Evolutionary conservation across 92 coral and sea anemone genomes (phyloP), one percentile per base, ranked within the genome.

Genomic region (Porites lobata): DNA sequence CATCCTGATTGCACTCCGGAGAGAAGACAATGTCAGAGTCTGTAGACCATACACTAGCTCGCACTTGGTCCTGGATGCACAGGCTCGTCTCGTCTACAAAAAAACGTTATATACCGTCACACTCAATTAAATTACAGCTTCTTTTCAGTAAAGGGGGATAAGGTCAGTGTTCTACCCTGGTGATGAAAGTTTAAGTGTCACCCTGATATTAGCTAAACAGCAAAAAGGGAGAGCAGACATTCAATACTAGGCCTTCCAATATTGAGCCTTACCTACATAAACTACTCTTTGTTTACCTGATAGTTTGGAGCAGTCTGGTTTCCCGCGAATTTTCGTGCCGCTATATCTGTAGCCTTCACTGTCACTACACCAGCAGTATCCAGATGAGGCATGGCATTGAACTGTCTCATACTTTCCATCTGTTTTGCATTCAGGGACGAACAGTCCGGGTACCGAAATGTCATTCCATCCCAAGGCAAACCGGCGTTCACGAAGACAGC

Each of bases 391-490:
- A 73, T 93, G 91, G 53, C 98, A 95, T 85, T 95, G 98, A 12
- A 91, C 88, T 8, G 64, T 80, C 63, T 95, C 98, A 70, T 93
- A 95, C 59, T 90, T 81, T 17, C 98, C 98, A 43, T 93, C 95
- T 5, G 85, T 89, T 58, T 87, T 91, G 84, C 98, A 95, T 82
- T 95, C 98, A 7, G 98, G 98, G 6, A 87, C 87, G 59, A 93
- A 95, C 32, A 91, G 84, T 51, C 89, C 90, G 20, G 91, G 94
- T 21, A 95, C 88, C 10, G 47, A 65, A 84, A 95, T 73, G 47
- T 94, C 98, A 72, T 91, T 86, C 98, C 98, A 95, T 22, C 96
- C 98, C 63, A 95, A 71, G 64, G 98, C 94, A 63, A 94, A 93
- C 59, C 87, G 88, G 19, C 96, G 94, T 80, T 95, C 96, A 72